Evolutionary conservation across 2,888 invertebrate species (phyloP).

Genomic region (Eilema caniola): DNA sequence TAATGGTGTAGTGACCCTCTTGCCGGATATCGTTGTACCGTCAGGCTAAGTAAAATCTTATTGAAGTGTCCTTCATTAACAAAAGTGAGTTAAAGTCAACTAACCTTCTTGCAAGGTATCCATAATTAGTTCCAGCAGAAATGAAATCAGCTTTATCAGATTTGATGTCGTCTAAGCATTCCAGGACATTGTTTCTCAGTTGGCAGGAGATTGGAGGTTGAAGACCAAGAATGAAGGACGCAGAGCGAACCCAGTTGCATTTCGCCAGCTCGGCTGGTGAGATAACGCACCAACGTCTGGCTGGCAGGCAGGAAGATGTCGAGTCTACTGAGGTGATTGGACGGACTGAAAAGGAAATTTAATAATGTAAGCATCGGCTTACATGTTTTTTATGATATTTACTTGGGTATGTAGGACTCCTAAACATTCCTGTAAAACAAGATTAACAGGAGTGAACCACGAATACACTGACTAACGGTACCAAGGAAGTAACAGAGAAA

Average conservation of each 20-base stretch:
- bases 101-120: constrained; percentile 88
- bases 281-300: constrained; percentile 88
- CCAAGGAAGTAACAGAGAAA: too few relatives aligned
- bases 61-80: too few relatives aligned
- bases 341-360: constrained; percentile 63
- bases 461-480: too few relatives aligned
- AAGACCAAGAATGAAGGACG: constrained; percentile 86
- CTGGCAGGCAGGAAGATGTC: constrained; percentile 64
- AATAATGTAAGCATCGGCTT: background rate
- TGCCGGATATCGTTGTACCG: too few relatives aligned
- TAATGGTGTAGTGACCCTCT: too few relatives aligned
- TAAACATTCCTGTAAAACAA: too few relatives aligned
- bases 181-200: constrained; percentile 73
- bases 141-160: constrained; percentile 86
- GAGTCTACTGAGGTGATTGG: constrained; percentile 60
- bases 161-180: constrained; percentile 85
- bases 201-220: constrained; percentile 87
- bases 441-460: too few relatives aligned
- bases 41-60: too few relatives aligned
- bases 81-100: constrained; percentile 35
- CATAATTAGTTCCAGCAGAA: constrained; percentile 88
- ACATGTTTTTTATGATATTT: background rate
- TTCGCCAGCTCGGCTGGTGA: constrained; percentile 84
- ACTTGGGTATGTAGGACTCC: too few relatives aligned
- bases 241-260: constrained; percentile 87